These are phyloP conservation scores for Pachymerium ferrugineum DNA, from an alignment of 2,888 invertebrate genomes.

Conservation along the genomic window DNA sequence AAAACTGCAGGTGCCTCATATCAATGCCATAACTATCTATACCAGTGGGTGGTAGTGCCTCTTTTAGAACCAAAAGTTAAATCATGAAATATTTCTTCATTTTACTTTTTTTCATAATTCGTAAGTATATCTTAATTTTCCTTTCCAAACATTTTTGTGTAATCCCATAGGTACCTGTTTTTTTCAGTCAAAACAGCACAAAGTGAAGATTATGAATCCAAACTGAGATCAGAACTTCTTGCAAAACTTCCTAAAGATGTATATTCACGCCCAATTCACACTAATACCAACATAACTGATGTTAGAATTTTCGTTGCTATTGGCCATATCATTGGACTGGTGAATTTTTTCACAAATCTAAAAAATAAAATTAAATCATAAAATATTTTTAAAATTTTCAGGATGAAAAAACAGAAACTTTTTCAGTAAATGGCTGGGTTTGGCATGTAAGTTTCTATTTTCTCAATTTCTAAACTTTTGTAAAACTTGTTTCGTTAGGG, in stretches of 20 bases:
- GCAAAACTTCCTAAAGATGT: neutral
- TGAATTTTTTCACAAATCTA: too few species aligned
- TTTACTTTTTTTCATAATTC: neutral
- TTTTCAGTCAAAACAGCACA: too few species aligned
- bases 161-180: too few species aligned
- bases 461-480: too few species aligned
- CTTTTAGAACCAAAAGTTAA: too few species aligned
- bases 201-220: neutral
- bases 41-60: too few species aligned
- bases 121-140: neutral
- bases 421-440: neutral
- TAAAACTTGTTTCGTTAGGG: too few species aligned
- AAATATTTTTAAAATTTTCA: neutral
- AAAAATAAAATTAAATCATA: neutral
- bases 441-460: neutral
- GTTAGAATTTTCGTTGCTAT: neutral
- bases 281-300: neutral
- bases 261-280: neutral
- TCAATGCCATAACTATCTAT: too few species aligned
- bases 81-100: neutral
- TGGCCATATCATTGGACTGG: neutral
- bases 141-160: too few species aligned
- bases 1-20: too few species aligned
- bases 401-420: neutral
- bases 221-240: neutral